Percentiles rank a stretch among this genome's conserved stretches.
Evolutionary conservation across 1,140 invertebrate species (phyloP).

Genomic region (Drosophila lacteicornis): DNA sequence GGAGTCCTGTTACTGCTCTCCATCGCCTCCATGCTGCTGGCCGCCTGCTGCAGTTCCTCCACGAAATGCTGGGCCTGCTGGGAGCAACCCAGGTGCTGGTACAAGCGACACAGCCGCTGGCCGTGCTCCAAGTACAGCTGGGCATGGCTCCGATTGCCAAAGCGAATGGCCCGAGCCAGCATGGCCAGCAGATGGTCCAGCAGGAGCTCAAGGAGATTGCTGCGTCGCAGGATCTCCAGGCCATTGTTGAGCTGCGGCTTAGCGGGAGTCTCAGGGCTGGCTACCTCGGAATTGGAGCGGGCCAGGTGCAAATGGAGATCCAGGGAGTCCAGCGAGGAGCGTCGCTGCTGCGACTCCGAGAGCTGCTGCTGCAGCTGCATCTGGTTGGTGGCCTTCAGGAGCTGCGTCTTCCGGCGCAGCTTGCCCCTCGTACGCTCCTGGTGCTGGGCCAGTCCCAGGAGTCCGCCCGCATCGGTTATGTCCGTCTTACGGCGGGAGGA

Average conservation of each 20-base stretch:
- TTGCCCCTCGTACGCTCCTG: constrained; percentile 61
- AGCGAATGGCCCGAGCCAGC: constrained; percentile 51
- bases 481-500: not conserved
- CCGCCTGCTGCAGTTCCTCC: constrained; percentile 85
- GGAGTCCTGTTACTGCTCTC: constrained; percentile 75
- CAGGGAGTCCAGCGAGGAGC: constrained; percentile 73
- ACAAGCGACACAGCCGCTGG: constrained; percentile 87
- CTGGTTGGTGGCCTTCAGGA: constrained; percentile 76
- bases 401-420: constrained; percentile 62
- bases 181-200: constrained; percentile 69
- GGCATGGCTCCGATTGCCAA: constrained; percentile 86
- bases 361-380: constrained; percentile 56
- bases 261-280: not conserved
- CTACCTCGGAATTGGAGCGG: not conserved
- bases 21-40: constrained; percentile 46
- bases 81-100: constrained; percentile 86
- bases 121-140: constrained; percentile 89
- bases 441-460: constrained; percentile 71
- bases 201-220: constrained; percentile 88
- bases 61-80: constrained; percentile 86
- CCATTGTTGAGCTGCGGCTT: constrained; percentile 72
- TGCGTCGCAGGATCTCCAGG: constrained; percentile 86
- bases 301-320: constrained; percentile 80
- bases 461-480: constrained; percentile 52
- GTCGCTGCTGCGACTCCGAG: constrained; percentile 47